These are phyloP conservation scores for Phymorhynchus buccinoides DNA, from an alignment of 1,140 invertebrate genomes.

Conservation along the genomic window DNA sequence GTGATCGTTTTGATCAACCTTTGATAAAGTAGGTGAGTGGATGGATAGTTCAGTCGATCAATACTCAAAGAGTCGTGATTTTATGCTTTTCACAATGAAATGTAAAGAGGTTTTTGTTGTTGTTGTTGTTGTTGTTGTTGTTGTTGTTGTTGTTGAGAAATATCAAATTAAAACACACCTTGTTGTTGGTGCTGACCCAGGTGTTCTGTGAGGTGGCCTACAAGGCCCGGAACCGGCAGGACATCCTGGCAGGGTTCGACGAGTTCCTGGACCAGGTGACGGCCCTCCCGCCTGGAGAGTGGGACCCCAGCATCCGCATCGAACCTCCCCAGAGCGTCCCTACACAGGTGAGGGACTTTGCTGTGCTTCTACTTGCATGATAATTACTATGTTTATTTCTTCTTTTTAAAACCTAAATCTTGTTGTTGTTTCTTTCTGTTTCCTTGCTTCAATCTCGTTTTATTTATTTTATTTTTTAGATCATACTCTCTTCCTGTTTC, in stretches of 20 bases:
- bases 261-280: constrained; percentile 96
- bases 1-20: too few species aligned
- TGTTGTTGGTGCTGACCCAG: constrained; percentile 60
- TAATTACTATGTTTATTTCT: not conserved
- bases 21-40: too few species aligned
- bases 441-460: not conserved
- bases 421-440: not conserved
- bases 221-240: constrained; percentile 86
- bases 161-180: too few species aligned
- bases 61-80: too few species aligned
- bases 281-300: constrained; percentile 95
- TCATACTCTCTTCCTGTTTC: not conserved
- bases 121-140: too few species aligned
- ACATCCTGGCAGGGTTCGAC: constrained; percentile 92
- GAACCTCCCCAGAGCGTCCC: constrained; percentile 68
- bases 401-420: not conserved
- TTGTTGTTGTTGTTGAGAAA: too few species aligned
- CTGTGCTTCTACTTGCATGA: not conserved
- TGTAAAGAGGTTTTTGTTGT: too few species aligned
- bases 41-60: too few species aligned
- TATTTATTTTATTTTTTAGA: not conserved
- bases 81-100: too few species aligned
- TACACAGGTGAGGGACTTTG: constrained; percentile 60
- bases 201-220: constrained; percentile 94
- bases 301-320: constrained; percentile 70